Conservation (phyloP, 2,888 invertebrate genomes). For the Cylindroiulus punctatus region DNA sequence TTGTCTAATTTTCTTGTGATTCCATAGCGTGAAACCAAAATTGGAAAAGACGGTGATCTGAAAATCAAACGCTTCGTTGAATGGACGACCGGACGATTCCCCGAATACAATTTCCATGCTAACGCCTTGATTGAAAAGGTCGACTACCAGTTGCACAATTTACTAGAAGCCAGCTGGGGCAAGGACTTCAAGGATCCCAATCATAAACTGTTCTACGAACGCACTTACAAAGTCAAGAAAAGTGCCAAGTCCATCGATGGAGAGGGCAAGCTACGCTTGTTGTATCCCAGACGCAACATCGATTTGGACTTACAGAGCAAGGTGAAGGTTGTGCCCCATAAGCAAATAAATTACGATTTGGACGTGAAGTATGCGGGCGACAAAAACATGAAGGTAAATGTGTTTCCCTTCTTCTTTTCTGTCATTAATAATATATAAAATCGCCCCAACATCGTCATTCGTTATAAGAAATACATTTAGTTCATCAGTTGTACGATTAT, state of each 20-base stretch:
- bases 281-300: slow-evolving; percentile 53
- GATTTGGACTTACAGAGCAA: slow-evolving; percentile 39
- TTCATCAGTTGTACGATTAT: background rate
- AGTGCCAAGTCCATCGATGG: background rate
- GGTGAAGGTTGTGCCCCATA: background rate
- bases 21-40: slow-evolving; percentile 32
- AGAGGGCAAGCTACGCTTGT: background rate
- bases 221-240: background rate
- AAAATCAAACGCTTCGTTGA: slow-evolving; percentile 45
- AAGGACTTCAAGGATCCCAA: slow-evolving; percentile 48
- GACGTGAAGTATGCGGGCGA: slow-evolving; percentile 30
- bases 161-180: slow-evolving; percentile 51
- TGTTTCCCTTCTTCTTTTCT: background rate
- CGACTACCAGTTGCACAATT: background rate
- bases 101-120: slow-evolving; percentile 48
- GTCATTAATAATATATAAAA: too few species aligned
- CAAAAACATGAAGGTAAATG: slow-evolving; percentile 49
- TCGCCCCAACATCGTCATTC: too few species aligned
- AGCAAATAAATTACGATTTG: slow-evolving; percentile 48
- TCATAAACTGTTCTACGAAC: slow-evolving; percentile 48
- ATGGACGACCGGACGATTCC: slow-evolving; percentile 43
- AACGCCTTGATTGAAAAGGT: background rate
- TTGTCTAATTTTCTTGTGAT: background rate
- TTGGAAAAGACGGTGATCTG: background rate
- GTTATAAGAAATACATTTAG: too few species aligned